Evolutionary conservation across 2,888 invertebrate species (phyloP).

Genomic region (Melanotus villosus): DNA sequence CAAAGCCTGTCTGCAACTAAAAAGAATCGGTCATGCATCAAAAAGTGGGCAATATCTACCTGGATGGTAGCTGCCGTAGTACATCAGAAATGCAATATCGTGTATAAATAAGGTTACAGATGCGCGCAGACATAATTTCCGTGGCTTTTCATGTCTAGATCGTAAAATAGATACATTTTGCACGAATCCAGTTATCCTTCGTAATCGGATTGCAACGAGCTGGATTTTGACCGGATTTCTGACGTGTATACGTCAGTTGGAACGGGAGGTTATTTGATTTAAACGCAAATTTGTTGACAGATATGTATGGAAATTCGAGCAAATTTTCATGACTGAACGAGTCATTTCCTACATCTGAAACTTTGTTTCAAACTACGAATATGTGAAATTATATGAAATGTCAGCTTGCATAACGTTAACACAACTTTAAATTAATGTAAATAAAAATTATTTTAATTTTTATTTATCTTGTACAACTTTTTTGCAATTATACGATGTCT

Average conservation of each 20-base stretch:
- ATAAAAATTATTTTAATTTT: not conserved
- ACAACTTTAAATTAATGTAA: constrained; percentile 3
- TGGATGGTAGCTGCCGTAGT: constrained; percentile 36
- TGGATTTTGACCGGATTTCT: constrained; percentile 48
- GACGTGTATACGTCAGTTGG: constrained; percentile 46
- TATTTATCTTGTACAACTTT: no score
- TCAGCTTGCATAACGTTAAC: constrained; percentile 15
- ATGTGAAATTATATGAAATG: constrained; percentile 24
- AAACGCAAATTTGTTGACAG: constrained; percentile 45
- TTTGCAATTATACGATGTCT: no score
- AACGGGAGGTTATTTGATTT: constrained; percentile 43
- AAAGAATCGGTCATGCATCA: constrained; percentile 49
- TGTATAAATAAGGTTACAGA: constrained; percentile 50
- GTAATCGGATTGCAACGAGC: constrained; percentile 54
- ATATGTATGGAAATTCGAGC: constrained; percentile 40
- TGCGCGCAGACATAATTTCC: constrained; percentile 56
- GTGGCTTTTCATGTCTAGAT: constrained; percentile 56
- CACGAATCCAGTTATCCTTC: constrained; percentile 54
- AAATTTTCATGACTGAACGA: constrained; percentile 30
- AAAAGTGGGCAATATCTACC: constrained; percentile 41
- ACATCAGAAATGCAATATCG: constrained; percentile 40
- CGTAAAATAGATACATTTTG: constrained; percentile 57
- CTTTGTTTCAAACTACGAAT: constrained; percentile 29
- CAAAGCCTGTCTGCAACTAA: constrained; percentile 36
- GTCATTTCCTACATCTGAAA: constrained; percentile 38